phyloP scores from a whole-genome alignment of 2,888 invertebrate species.

The Adineta ricciae region DNA sequence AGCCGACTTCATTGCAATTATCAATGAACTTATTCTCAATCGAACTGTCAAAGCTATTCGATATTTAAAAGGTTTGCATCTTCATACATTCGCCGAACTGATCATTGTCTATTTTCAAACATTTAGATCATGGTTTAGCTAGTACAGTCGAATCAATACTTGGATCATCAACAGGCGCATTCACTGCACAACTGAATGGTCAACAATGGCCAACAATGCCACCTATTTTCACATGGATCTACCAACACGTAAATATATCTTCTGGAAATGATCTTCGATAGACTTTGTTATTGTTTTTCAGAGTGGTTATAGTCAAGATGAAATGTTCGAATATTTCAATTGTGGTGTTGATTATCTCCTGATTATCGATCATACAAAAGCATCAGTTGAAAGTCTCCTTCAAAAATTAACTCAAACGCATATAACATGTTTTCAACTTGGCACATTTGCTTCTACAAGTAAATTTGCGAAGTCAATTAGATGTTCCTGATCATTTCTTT shows the following conservation, averaged over 20 bases:
- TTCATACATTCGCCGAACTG: neutral
- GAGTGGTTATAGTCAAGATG: conserved; percentile 17
- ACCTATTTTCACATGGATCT: neutral
- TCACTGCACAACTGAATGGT: neutral
- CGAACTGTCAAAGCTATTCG: neutral
- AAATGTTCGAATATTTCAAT: conserved; percentile 20
- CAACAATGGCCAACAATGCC: neutral
- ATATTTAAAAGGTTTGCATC: neutral
- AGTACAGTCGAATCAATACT: neutral
- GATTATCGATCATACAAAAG: neutral
- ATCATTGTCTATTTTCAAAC: neutral
- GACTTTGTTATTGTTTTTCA: no score
- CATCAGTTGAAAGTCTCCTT: neutral
- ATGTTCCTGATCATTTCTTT: neutral
- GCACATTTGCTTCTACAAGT: neutral
- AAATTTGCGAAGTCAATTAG: neutral
- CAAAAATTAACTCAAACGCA: neutral
- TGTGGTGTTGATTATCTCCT: neutral
- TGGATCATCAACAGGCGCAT: neutral
- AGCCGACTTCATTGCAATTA: neutral
- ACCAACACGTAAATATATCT: neutral
- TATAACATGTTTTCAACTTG: neutral
- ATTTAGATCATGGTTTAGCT: neutral
- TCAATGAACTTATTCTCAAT: neutral
- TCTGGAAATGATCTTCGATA: no score